Evolutionary conservation across 2,113 vertebrate species (phyloP), one percentile per base, ranked within the genome.

Genomic region (Xiphophorus hellerii): DNA sequence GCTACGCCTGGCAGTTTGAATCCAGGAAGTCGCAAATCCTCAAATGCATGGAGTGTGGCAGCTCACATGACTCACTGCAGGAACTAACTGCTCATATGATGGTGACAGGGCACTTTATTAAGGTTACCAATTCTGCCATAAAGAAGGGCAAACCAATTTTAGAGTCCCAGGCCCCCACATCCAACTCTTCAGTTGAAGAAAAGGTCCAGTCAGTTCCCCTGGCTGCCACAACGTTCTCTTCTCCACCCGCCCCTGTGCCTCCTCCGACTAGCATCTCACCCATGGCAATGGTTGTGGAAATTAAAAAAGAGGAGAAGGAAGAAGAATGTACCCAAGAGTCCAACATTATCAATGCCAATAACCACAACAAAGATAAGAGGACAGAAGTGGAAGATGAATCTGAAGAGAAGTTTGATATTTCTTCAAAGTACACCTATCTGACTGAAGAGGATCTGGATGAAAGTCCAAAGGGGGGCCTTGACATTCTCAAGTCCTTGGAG

Each of bases 81-180:
- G 98, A 99, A 73, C 95, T 99, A 77, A 99, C 98, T 0, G 97
- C 98, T 87, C 98, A 99, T 92, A 99, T 99, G 98, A 99, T 99
- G 98, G 97, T 99, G 89, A 99, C 98, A 0, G 98, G 98, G 87
- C 98, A 99, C 91, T 99, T 99, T 88, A 97, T 99, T 82, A 99
- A 99, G 93, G 97, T 99, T 92, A 99, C 98, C 9, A 99, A 96
- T 91, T 99, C 98, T 9, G 98, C 98, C 78, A 98, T 99, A 90
- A 99, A 99, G 91, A 99, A 98, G 93, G 98, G 98, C 31, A 99
- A 99, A 75, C 96, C 97, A 5, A 96, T 98, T 81, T 90, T 98
- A 85, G 98, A 99, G 87, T 91, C 96, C 0, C 96, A 95, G 0
- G 88, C 90, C 14, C 92, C 95, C 37, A 91, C 88, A 0, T 90